Evolutionary conservation across 2,113 vertebrate genomes (phyloP).

Genomic region (Elaphurus davidianus): DNA sequence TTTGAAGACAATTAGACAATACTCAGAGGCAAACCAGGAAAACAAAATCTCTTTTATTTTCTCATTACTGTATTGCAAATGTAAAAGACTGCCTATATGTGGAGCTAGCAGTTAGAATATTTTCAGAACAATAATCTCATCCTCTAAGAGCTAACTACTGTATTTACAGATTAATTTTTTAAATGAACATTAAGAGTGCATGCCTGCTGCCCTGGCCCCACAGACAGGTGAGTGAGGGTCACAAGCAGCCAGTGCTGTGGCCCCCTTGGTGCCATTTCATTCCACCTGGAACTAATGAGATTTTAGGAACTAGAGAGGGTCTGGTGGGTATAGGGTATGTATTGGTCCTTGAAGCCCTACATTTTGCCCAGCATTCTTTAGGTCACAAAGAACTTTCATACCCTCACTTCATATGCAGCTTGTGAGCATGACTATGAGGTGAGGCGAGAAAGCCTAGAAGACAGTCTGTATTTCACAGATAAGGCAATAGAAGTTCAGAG

Average conservation of each 20-base stretch:
- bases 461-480: background rate
- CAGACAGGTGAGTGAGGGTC: background rate
- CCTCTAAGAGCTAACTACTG: conserved; percentile 68
- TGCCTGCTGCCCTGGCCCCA: background rate
- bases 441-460: background rate
- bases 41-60: conserved; percentile 61
- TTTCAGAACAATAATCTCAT: conserved; percentile 72
- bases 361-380: background rate
- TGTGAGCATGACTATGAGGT: background rate
- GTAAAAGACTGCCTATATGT: conserved; percentile 71
- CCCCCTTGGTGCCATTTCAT: background rate
- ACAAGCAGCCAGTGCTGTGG: background rate
- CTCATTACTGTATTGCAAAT: conserved; percentile 72
- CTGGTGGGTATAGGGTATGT: background rate
- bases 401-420: background rate
- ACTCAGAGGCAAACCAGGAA: conserved; percentile 76
- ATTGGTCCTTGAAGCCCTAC: background rate
- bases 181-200: background rate
- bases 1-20: conserved; percentile 74
- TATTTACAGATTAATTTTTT: conserved; percentile 74
- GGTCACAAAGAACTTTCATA: background rate
- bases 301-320: background rate
- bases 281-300: background rate
- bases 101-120: conserved; percentile 72
- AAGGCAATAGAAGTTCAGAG: background rate